phyloP scores from a whole-genome alignment of 2,888 invertebrate species.

The Amblyteles armatorius region DNA sequence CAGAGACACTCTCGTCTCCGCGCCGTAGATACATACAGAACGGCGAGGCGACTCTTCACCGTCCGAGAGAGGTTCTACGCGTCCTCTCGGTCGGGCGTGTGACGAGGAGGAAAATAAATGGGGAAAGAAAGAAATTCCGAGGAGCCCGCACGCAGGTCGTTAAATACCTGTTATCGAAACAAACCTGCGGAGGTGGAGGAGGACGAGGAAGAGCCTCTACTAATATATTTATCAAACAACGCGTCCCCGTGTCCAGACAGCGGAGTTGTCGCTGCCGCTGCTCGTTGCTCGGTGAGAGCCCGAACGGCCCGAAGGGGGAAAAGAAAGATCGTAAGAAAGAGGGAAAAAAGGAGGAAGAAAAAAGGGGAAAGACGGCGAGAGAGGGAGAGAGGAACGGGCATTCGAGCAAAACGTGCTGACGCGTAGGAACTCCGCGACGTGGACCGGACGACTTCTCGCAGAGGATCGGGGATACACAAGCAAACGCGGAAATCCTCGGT shows the following conservation, averaged over 20 bases:
- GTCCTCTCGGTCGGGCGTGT: neutral
- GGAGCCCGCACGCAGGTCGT: constrained; percentile 50
- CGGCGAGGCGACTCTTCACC: neutral
- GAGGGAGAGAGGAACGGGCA: constrained; percentile 28
- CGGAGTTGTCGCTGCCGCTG: constrained; percentile 35
- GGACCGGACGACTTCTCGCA: constrained; percentile 38
- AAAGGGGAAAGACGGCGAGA: neutral
- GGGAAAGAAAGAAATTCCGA: constrained; percentile 56
- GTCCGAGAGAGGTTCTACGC: neutral
- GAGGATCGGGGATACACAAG: constrained; percentile 70
- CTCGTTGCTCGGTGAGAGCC: constrained; percentile 12
- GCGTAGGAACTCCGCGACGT: constrained; percentile 51
- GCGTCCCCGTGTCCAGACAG: constrained; percentile 55
- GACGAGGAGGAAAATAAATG: constrained; percentile 11
- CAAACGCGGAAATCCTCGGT: constrained; percentile 76
- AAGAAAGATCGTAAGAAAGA: constrained; percentile 28
- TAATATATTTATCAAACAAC: constrained; percentile 82
- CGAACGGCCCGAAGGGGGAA: neutral
- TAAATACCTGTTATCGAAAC: constrained; percentile 79
- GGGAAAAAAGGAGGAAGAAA: constrained; percentile 32
- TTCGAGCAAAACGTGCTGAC: constrained; percentile 58
- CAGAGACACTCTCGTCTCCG: neutral
- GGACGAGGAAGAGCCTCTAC: constrained; percentile 67
- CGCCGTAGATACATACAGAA: neutral
- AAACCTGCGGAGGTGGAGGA: constrained; percentile 69